Evolutionary conservation across 2,797 vertebrate species (phyloP).

Genomic region (Pogonophryne albipinna): DNA sequence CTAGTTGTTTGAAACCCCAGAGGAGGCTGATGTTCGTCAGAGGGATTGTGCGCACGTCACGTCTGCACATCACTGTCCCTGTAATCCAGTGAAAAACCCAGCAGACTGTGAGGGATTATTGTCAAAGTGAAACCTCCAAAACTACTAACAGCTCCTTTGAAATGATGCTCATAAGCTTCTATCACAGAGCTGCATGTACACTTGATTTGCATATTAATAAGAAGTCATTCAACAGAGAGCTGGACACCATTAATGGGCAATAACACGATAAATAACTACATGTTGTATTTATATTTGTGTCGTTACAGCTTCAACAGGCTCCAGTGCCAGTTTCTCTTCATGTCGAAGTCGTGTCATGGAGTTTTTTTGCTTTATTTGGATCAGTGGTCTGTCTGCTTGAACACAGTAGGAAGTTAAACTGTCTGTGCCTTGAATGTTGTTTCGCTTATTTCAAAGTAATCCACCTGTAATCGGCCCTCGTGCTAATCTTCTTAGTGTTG

Average conservation of each 20-base stretch:
- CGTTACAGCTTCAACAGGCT: background rate
- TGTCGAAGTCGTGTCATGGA: background rate
- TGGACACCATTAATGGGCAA: too few species aligned
- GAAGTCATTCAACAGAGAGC: background rate
- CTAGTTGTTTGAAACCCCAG: background rate
- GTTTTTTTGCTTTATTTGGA: background rate
- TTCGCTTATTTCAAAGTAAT: conserved; percentile 45
- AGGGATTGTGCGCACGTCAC: conserved; percentile 10
- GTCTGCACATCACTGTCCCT: conserved; percentile 24
- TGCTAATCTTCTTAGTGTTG: conserved; percentile 45
- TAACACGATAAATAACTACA: background rate
- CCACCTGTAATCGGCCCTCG: conserved; percentile 51
- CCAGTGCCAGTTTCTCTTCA: background rate
- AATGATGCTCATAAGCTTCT: conserved; percentile 12
- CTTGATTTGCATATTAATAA: conserved; percentile 11
- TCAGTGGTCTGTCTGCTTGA: background rate
- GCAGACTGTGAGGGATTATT: conserved; percentile 39
- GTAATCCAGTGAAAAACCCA: conserved; percentile 36
- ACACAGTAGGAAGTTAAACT: conserved; percentile 1
- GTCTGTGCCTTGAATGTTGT: conserved; percentile 9
- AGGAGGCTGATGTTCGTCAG: conserved; percentile 4
- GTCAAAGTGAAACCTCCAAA: conserved; percentile 38
- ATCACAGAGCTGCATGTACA: background rate
- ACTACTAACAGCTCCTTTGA: conserved; percentile 4
- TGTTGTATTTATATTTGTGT: background rate